phyloP scores from a whole-genome alignment of 2,113 vertebrate genomes.

The Martes martes region DNA sequence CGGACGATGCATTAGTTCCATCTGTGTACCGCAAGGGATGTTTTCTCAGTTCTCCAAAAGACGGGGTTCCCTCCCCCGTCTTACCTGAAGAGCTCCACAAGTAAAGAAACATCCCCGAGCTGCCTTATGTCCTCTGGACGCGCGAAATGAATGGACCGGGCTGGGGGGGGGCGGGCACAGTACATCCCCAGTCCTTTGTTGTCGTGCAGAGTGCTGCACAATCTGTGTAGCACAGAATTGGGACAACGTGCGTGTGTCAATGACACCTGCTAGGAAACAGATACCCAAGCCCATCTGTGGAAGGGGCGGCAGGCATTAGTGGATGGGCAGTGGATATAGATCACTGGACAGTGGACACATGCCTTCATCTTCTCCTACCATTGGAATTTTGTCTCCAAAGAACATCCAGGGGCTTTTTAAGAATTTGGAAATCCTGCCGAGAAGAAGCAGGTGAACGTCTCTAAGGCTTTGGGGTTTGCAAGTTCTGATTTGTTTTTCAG shows the following conservation, averaged over 20 bases:
- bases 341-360: not conserved
- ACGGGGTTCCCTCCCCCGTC: not conserved
- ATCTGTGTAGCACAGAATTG: not conserved
- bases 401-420: not conserved
- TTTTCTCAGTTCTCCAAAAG: not conserved
- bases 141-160: not conserved
- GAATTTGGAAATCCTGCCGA: not conserved
- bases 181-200: conserved; percentile 10
- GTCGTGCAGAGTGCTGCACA: not conserved
- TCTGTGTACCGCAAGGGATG: not conserved
- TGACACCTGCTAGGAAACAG: not conserved
- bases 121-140: not conserved
- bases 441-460: not conserved
- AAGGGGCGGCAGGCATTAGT: not conserved
- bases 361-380: not conserved
- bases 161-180: not conserved
- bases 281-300: not conserved
- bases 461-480: not conserved
- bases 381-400: not conserved
- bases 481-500: conserved; percentile 17
- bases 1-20: conserved; percentile 34
- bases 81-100: not conserved
- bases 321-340: not conserved
- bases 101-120: conserved; percentile 2
- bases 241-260: not conserved